Conservation (phyloP, 2,797 vertebrate species). For the Miichthys miiuy region DNA sequence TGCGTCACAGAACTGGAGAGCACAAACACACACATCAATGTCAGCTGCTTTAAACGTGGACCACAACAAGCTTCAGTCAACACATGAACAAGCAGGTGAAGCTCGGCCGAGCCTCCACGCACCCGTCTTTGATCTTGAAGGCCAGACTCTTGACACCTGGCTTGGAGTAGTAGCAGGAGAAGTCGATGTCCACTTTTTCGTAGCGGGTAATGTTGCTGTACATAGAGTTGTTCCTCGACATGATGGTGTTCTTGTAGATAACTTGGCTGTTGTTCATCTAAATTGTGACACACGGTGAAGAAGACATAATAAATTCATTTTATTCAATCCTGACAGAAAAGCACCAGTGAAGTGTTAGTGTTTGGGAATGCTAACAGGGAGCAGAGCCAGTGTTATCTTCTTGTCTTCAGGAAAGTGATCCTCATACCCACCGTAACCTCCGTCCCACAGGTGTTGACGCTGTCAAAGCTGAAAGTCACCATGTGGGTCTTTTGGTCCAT, state of each 20-base stretch:
- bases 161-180: background rate
- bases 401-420: too few species aligned
- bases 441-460: background rate
- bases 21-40: background rate
- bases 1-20: too few species aligned
- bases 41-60: background rate
- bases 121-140: slow-evolving; percentile 13
- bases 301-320: background rate
- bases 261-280: background rate
- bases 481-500: background rate
- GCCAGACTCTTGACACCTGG: background rate
- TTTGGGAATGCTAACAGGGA: too few species aligned
- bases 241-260: slow-evolving; percentile 4
- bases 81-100: background rate
- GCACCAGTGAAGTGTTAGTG: too few species aligned
- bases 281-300: background rate
- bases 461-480: slow-evolving; percentile 9
- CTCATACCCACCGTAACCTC: background rate
- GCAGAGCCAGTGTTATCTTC: too few species aligned
- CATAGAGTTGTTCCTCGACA: background rate
- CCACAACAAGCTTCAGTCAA: background rate
- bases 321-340: too few species aligned
- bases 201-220: background rate
- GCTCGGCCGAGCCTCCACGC: slow-evolving; percentile 1
- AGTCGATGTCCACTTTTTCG: background rate